Evolutionary conservation across 2,888 invertebrate species (phyloP), one percentile per base, ranked within the genome.

Genomic region (Drosophila subquinaria): DNA sequence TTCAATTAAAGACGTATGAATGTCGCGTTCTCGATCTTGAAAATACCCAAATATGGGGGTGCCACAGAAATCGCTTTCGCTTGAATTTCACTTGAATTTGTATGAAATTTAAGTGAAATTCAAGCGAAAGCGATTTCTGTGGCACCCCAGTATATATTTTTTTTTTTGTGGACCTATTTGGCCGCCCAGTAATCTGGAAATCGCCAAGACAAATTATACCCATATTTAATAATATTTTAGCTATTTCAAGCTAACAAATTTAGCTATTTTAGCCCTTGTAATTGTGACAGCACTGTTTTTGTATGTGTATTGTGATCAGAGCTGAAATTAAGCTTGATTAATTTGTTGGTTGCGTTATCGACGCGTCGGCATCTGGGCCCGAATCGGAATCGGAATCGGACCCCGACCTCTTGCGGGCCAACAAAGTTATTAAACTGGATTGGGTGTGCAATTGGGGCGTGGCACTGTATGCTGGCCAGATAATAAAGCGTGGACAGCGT

Each of bases 351-450:
- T 67, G 76, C 61, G 57, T 70, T 88, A 84, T 84, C 83, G 59
- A 63, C 9, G 73, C 64, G 85, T 68, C 88, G 83, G 83, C 83
- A 83, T 83, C 83, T 84, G 79, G 38, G 48, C 61, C 33, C 47
- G 30, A 43, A 53, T n/a, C 45, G 27, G 15, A 43, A 53, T n/a
- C 45, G 27, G 15, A 30, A 55, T 17, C 47, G 20, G 36, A 48
- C 15, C 30, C 38, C 43, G 43, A 40, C 9, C 36, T 30, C 30
- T 30, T 8, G 5, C 45, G 23, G 67, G 59, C 45, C 76, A 85
- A 69, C 77, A 82, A 77, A 85, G 80, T 88, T 84, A 84, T 84
- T 84, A 88, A 84, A 85, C 88, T 85, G 67, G 88, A 79, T 85
- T 79, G 85, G 88, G 80, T 73, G 85, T 79, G 86, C 83, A 79